Evolutionary conservation across 2,888 invertebrate species (phyloP), one percentile per base, ranked within the genome.

Genomic region (Piscicola geometra): DNA sequence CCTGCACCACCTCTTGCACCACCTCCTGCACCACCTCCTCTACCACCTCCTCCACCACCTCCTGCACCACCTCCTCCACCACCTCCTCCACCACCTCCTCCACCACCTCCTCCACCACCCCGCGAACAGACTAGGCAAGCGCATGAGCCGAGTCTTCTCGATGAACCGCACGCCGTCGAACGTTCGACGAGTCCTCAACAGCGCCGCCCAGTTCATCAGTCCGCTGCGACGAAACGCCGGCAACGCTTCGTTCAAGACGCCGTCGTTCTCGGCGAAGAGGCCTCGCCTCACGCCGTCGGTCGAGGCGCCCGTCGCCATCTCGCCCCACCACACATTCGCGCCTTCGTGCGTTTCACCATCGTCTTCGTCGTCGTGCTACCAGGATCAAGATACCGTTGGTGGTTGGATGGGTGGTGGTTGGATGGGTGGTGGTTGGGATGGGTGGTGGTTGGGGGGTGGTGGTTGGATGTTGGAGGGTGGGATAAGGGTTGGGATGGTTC

Each of bases 71-170:
- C n/a, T n/a, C n/a, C n/a, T n/a, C n/a, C n/a, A n/a, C n/a, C n/a
- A n/a, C n/a, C n/a, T n/a, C n/a, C n/a, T n/a, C n/a, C n/a, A n/a
- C n/a, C n/a, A n/a, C n/a, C n/a, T n/a, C n/a, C n/a, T n/a, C n/a
- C n/a, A n/a, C n/a, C n/a, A n/a, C n/a, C n/a, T n/a, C n/a, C n/a
- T n/a, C n/a, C n/a, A 94, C 94, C n/a, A 56, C 18, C 21, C 70
- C n/a, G 47, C 35, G 76, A 76, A 5, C 78, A 83, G 84, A 77
- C 82, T 84, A 75, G 82, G 84, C 68, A 82, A 84, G 78, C 80
- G 85, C 89, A 93, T 96, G 81, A 93, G 93, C 74, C 90, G 96
- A 81, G 95, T 95, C 80, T 92, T 96, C 84, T 95, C 94, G 79
- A 94, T 96, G 87, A 94, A 93, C 86, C 93, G 94, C 87, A 95